Base-by-base conservation (phyloP, 2,888 invertebrate genomes). In the Branchipolynoe longqiensis region DNA sequence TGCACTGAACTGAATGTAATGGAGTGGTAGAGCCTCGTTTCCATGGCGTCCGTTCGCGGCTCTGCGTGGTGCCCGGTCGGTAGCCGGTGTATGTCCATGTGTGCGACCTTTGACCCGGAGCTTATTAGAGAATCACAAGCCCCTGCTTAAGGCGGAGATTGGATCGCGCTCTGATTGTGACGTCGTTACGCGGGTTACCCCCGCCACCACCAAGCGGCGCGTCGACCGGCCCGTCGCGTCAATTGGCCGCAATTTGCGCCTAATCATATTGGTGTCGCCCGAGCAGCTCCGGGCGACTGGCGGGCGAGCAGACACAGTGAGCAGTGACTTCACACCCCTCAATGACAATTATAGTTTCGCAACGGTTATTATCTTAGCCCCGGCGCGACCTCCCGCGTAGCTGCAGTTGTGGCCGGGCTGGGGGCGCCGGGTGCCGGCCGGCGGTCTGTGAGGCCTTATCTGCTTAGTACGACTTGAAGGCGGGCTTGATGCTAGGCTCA, bases 151-250 rank as follows among this genome's bases (percentile, higher is more conserved):
- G 36, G 38, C 33, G 69, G 69, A 69, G 69, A 69, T 69, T 69
- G 12, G 69, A 69, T 69, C 69, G 38, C 14, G 18, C 69, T 69
- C 69, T 78, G 78, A 78, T 78, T 78, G 78, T 78, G 48, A 78
- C 54, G 48, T 78, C n/a, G 31, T 78, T 78, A 78, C 14, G 28
- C 14, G 28, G 78, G 78, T 78, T 78, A 78, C 41, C 48, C 14
- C n/a, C 12, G 69, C 18, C 14, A 12, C 69, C 12, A 4, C 36
- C 14, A 33, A 18, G 22, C 18, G 33, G 69, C 36, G 8, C 4
- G 33, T 38, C 38, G n/a, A 22, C 18, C 25, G 36, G 22, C 14
- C 18, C 18, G 38, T 18, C 1, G 1, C 69, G 33, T 8, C 69
- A 25, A 69, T 69, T 69, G 69, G 69, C 1, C 36, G 22, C n/a